Percentiles rank a stretch among this genome's conserved stretches.
phyloP scores from a whole-genome alignment of 2,113 vertebrate genomes.

The Colossoma macropomum region DNA sequence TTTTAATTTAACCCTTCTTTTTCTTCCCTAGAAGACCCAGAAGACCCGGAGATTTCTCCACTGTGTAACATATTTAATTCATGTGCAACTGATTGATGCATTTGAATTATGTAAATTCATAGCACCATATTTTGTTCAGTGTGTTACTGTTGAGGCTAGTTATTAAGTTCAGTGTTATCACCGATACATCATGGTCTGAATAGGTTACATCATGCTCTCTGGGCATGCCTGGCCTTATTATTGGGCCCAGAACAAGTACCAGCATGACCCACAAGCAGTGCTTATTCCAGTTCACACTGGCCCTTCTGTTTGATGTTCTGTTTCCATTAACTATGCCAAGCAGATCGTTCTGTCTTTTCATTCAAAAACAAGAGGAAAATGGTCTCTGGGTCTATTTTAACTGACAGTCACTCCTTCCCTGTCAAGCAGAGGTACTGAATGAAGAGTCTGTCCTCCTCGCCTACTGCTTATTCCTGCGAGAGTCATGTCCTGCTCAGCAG shows the following conservation, averaged over 20 bases:
- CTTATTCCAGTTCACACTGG: conserved; percentile 3
- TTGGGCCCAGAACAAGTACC: neutral
- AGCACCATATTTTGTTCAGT: too few relatives aligned
- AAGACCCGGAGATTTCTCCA: too few relatives aligned
- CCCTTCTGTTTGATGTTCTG: conserved; percentile 49
- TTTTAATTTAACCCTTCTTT: too few relatives aligned
- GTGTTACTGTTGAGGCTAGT: too few relatives aligned
- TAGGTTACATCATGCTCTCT: conserved; percentile 35
- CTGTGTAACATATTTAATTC: too few relatives aligned
- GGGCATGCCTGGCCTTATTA: neutral
- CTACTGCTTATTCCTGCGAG: conserved; percentile 1
- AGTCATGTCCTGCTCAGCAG: conserved; percentile 4
- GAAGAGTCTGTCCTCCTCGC: conserved; percentile 24
- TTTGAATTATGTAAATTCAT: too few relatives aligned
- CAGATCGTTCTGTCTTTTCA: conserved; percentile 22
- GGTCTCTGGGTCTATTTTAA: conserved; percentile 9
- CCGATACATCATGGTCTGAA: neutral
- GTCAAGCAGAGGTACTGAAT: conserved; percentile 22
- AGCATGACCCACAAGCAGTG: conserved; percentile 44
- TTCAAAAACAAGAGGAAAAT: conserved; percentile 40
- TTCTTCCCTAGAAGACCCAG: too few relatives aligned
- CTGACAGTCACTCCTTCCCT: conserved; percentile 35
- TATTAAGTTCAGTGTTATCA: conserved; percentile 22
- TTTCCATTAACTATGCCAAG: conserved; percentile 47
- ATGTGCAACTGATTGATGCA: too few relatives aligned